Evolutionary conservation across 2,888 invertebrate genomes (phyloP), one percentile per base, ranked within the genome.

Genomic region (Uropetala carovei): DNA sequence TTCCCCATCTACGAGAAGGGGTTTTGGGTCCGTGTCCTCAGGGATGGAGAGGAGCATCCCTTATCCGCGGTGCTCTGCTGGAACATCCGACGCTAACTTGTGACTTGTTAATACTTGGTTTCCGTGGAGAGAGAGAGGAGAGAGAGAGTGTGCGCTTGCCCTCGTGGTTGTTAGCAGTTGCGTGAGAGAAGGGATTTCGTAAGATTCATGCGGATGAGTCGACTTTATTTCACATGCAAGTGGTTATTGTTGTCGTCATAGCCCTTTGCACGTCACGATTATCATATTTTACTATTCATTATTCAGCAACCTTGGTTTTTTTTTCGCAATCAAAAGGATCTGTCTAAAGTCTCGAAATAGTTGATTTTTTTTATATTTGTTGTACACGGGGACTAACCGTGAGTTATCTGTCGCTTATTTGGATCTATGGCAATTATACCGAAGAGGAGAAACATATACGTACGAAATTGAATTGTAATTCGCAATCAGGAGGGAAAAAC

Each of bases 91-190:
- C 56, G 18, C 68, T 89, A 64, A 89, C 60, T 89, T 89, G 89
- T 64, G n/a, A 60, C 89, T 64, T 89, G 89, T 89, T 89, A 89
- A 64, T 89, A 64, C 64, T 89, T 89, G 89, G 89, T 89, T n/a
- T 89, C n/a, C 43, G 18, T 57, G 75, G 68, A 43, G 43, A 68
- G 43, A n/a, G 89, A 43, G 64, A 27, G 75, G 43, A 68, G 43
- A n/a, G 89, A 43, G 64, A 27, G 75, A 27, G 68, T 10, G 64
- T 89, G 68, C 10, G 64, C 64, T 89, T 68, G 89, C n/a, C n/a
- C 89, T 89, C 64, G 43, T 27, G 64, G 89, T 64, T 58, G 60
- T 18, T 64, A 59, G 16, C 10, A 43, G 7, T 56, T 89, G 13
- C 89, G 43, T 89, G n/a, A 58, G 64, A 43, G 64, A 43, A n/a